phyloP scores from a whole-genome alignment of 35 echinoderm and acorn worm species.

The Nesometra sesokonis region DNA sequence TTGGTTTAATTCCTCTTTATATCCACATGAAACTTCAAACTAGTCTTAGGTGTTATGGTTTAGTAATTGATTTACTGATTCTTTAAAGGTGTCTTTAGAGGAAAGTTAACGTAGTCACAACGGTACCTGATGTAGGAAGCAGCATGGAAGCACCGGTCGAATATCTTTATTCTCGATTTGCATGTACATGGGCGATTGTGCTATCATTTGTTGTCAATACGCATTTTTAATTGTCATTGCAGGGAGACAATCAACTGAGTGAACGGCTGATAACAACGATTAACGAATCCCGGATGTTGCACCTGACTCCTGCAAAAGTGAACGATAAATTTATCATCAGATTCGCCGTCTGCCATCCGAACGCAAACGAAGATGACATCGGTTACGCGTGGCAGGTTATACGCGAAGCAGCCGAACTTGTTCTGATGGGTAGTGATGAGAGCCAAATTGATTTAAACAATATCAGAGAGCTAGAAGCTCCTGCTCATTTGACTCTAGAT shows the following conservation, averaged over 20 bases:
- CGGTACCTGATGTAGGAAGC: too few species aligned
- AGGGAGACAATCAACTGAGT: slow-evolving; percentile 50
- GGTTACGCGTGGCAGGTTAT: slow-evolving; percentile 44
- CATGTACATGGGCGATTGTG: too few species aligned
- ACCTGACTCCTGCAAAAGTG: slow-evolving; percentile 47
- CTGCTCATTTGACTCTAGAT: not conserved
- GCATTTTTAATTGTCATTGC: not conserved
- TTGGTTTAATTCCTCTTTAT: too few species aligned
- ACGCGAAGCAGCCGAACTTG: not conserved
- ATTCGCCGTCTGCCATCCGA: slow-evolving; percentile 47
- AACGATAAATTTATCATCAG: slow-evolving; percentile 56
- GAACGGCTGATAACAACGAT: slow-evolving; percentile 40
- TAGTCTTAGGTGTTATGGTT: too few species aligned
- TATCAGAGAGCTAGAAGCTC: not conserved
- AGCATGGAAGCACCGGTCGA: too few species aligned
- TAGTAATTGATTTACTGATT: too few species aligned
- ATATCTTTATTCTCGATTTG: too few species aligned
- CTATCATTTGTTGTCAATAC: too few species aligned
- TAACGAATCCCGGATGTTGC: slow-evolving; percentile 45
- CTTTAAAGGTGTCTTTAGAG: too few species aligned
- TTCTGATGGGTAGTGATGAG: not conserved
- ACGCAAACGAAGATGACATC: slow-evolving; percentile 51
- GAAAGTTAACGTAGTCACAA: too few species aligned
- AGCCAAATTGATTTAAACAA: not conserved
- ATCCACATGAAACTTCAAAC: too few species aligned